These are phyloP conservation scores for Gonatopus flavifemur DNA, from an alignment of 1,140 invertebrate genomes.

Conservation along the genomic window DNA sequence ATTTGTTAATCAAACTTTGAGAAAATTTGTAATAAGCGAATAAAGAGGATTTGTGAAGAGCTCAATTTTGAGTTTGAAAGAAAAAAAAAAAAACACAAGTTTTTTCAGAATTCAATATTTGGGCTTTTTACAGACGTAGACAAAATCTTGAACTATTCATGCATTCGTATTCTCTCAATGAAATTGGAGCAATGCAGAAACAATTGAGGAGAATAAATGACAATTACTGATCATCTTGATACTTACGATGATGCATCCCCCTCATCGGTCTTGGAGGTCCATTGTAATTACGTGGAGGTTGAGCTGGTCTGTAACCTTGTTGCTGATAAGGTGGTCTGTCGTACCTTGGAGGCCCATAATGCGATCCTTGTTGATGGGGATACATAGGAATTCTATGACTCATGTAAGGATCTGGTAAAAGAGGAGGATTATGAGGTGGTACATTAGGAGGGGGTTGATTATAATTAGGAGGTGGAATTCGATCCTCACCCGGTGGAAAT, in stretches of 20 bases:
- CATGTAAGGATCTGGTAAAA: conserved; percentile 53
- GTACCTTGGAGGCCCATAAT: conserved; percentile 52
- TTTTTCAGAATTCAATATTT: no score
- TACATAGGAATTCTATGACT: conserved; percentile 53
- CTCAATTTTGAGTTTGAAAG: no score
- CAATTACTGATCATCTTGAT: no score
- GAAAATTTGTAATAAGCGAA: no score
- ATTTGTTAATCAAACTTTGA: no score
- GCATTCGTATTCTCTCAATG: no score
- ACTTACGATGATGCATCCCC: conserved; percentile 52
- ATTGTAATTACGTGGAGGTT: conserved; percentile 47
- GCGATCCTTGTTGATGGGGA: conserved; percentile 51
- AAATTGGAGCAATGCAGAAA: no score
- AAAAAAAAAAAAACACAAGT: no score
- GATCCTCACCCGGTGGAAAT: conserved; percentile 54
- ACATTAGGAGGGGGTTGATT: conserved; percentile 50
- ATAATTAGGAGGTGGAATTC: conserved; percentile 44
- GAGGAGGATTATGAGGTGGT: conserved; percentile 44
- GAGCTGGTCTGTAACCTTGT: conserved; percentile 42
- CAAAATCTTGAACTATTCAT: no score
- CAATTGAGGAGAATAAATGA: no score
- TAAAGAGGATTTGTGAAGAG: no score
- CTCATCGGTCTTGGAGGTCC: conserved; percentile 51
- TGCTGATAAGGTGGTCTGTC: conserved; percentile 49
- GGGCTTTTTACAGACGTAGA: no score